Conservation (phyloP, 2,113 vertebrate genomes). For the Propithecus coquereli region DNA sequence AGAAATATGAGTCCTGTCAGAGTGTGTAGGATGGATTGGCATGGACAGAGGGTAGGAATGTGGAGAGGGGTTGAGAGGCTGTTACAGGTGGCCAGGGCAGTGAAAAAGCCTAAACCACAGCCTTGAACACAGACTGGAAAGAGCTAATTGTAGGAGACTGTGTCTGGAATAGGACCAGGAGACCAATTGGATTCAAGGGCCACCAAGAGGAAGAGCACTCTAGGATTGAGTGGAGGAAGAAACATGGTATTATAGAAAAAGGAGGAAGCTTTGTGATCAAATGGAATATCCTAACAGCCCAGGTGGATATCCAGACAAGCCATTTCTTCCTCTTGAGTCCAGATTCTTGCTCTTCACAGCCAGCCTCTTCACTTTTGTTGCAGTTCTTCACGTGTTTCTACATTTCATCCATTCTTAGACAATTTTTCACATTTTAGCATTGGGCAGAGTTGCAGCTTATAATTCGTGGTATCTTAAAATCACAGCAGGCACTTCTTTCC, state of each 20-base stretch:
- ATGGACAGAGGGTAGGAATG: background rate
- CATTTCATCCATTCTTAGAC: background rate
- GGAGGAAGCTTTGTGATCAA: background rate
- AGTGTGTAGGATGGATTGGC: background rate
- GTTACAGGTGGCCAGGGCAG: background rate
- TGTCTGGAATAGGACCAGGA: background rate
- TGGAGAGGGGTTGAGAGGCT: background rate
- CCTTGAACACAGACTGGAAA: background rate
- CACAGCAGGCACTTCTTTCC: background rate
- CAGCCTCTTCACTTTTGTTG: background rate
- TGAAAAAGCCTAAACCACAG: background rate
- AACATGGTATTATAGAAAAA: background rate
- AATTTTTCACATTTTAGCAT: background rate
- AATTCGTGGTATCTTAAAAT: background rate
- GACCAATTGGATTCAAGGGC: background rate
- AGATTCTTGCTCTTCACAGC: background rate
- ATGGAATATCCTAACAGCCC: background rate
- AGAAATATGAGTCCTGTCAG: background rate
- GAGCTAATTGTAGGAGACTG: background rate
- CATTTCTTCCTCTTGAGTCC: background rate
- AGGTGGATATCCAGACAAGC: background rate
- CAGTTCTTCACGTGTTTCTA: background rate
- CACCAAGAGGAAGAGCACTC: background rate
- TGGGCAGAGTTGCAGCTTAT: background rate
- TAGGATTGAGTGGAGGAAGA: background rate